Evolutionary conservation across 1,140 invertebrate genomes (phyloP), one percentile per base, ranked within the genome.

Genomic region (Neuroterus valhalla): DNA sequence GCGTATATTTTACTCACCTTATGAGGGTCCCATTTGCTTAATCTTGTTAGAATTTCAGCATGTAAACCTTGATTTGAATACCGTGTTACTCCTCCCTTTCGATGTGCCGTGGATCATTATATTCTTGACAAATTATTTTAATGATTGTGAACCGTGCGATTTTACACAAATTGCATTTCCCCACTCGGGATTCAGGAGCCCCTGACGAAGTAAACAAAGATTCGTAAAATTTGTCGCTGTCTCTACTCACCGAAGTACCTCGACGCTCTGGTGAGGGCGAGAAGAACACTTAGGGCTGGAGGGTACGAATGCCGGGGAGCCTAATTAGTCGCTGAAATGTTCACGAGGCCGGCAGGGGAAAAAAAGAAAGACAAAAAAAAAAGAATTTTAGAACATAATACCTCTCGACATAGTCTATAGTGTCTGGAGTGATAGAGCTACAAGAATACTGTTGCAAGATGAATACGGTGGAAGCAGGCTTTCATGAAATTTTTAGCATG

Each of bases 241-340:
- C 44, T 75, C 46, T 5, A 69, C 48, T 8, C 55, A 38, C 67
- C 66, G 31, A 55, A 21, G n/a, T 70, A 19, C 52, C 38, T 76
- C 71, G 70, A 67, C 66, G 26, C 68, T 77, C 74, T 17, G 66
- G 14, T 48, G 38, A 78, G 71, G 74, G 67, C 74, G 71, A 81
- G 82, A 84, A 85, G 82, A 85, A 82, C 82, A 77, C 85, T 85
- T 77, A 75, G 83, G 79, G 71, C 77, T 74, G 77, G 74, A 82
- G 79, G 79, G 81, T 78, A 73, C 73, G 74, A 68, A 78, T 75
- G 71, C 78, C 31, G 72, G 52, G 74, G 77, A 82, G 83, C 80
- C 83, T 86, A 87, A 87, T 87, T 87, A 87, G 83, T 77, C 82
- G 79, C 71, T 76, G 78, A 78, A 67, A 71, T 71, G 68, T 76